Conservation (phyloP, 2,888 invertebrate genomes). For the Macrosoma leucophasiata region DNA sequence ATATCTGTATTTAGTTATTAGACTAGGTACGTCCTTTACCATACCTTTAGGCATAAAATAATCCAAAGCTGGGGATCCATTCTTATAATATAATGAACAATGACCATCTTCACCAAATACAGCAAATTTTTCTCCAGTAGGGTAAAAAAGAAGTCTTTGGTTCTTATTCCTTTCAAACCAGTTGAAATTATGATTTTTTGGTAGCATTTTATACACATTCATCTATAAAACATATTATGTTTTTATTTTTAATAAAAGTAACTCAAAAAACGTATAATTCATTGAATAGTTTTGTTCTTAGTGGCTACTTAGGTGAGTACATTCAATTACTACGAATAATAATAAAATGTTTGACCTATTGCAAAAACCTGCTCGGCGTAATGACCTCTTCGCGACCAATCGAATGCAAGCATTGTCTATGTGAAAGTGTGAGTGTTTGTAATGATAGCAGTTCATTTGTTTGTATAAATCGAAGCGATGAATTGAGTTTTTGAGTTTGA, state of each 20-base stretch:
- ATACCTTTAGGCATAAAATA: constrained; percentile 39
- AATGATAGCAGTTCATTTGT: no score
- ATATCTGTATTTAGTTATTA: not conserved
- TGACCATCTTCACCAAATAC: constrained; percentile 34
- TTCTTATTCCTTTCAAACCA: constrained; percentile 42
- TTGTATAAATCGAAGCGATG: no score
- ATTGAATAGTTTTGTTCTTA: no score
- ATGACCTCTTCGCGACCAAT: no score
- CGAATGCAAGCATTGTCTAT: no score
- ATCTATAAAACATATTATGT: constrained; percentile 31
- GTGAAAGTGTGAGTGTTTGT: no score
- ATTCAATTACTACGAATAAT: no score
- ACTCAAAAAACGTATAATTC: not conserved
- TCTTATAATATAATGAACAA: constrained; percentile 49
- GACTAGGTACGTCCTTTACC: not conserved
- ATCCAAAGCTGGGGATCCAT: constrained; percentile 42
- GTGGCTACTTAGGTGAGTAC: no score
- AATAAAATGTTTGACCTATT: no score
- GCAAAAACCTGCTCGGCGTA: no score
- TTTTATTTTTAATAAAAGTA: not conserved
- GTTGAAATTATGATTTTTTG: constrained; percentile 30
- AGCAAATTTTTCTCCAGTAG: constrained; percentile 39
- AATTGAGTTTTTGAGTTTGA: no score
- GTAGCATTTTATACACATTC: constrained; percentile 47
- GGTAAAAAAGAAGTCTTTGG: constrained; percentile 31